Evolutionary conservation across 2,888 invertebrate genomes (phyloP), one percentile per base, ranked within the genome.

Genomic region (Pachliopta kotzebuea): DNA sequence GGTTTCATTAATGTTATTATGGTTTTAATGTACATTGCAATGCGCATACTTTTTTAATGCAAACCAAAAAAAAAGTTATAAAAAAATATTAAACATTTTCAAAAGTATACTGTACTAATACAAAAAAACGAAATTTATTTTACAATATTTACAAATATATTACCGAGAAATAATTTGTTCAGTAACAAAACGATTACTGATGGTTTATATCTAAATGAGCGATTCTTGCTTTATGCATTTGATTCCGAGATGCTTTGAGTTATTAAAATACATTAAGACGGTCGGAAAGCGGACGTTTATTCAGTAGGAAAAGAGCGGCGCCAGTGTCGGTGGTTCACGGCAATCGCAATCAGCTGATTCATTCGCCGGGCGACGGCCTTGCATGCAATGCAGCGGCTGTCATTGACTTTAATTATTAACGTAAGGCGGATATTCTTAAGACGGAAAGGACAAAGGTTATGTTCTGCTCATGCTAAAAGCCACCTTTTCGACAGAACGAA

Each of bases 271-370:
- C 31, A 26, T 29, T 23, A 8, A 62, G 45, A 56, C n/a, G 37
- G 1, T 31, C 45, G 31, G 31, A 24, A 56, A 23, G 17, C 11
- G n/a, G 21, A 18, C 56, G 31, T 56, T 45, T n/a, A 54, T 45
- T 52, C 11, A 80, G 79, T 77, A 76, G 76, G 76, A 60, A 80
- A 78, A 81, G 79, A 63, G 57, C 42, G 62, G 80, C 75, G 79
- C 76, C 79, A 78, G 78, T 76, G 79, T 65, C 76, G 76, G 78
- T 73, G 76, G 78, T 73, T 72, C 73, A 69, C 82, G 83, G 80
- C 77, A 76, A 74, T 77, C 76, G 78, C 77, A 80, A 80, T 81
- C 88, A 86, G 86, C 87, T 88, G 86, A 86, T 85, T 87, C 85
- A 86, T 79, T 80, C 78, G 77, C 63, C 78, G 76, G 78, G 75